Conservation (phyloP, 2,797 vertebrate genomes). For the Lacerta bilineata region DNA sequence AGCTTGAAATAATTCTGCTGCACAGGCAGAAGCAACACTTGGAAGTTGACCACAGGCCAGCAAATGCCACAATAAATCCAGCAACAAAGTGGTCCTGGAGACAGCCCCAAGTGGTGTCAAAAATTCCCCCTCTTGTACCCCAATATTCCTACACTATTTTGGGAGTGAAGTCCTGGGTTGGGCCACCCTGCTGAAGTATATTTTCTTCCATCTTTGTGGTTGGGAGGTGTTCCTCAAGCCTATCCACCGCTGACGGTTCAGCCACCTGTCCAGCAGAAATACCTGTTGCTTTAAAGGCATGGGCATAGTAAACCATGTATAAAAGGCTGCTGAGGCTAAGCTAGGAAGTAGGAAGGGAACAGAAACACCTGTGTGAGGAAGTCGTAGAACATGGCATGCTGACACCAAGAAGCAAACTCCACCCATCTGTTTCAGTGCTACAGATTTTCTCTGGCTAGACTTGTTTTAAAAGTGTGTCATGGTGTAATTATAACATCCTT, state of each 20-base stretch:
- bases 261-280: neutral
- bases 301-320: neutral
- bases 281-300: neutral
- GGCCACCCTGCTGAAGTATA: neutral
- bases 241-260: neutral
- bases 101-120: neutral
- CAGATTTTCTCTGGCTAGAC: slow-evolving; percentile 68
- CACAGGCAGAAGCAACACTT: neutral
- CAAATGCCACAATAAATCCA: neutral
- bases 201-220: neutral
- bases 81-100: neutral
- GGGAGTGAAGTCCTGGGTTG: neutral
- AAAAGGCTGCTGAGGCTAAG: neutral
- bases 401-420: slow-evolving; percentile 28
- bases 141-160: neutral
- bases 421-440: slow-evolving; percentile 46
- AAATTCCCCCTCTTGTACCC: neutral
- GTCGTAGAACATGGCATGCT: neutral
- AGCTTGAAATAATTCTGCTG: neutral
- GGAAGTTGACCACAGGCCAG: neutral
- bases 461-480: slow-evolving; percentile 74
- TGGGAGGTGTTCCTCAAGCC: no score
- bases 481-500: slow-evolving; percentile 64
- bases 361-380: neutral
- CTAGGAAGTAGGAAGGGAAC: neutral